Evolutionary conservation across 2,797 vertebrate species (phyloP), one percentile per base, ranked within the genome.

Genomic region (Pteronotus mesoamericanus): DNA sequence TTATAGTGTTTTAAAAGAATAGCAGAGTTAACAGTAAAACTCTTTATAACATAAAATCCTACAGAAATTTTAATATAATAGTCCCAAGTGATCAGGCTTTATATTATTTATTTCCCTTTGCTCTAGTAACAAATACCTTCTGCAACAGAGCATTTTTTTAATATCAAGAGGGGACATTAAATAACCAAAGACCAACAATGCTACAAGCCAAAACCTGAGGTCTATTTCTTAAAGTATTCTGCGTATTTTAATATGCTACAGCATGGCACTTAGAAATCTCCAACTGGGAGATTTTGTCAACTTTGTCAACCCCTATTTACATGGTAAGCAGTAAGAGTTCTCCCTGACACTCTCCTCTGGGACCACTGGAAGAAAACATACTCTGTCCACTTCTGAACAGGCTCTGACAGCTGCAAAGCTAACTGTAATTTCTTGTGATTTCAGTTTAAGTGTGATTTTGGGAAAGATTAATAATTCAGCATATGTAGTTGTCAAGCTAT

Each of bases 381-480:
- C 64, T 46, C 21, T 64, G 19, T 59, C 1, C 14, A 89, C 4
- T n/a, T 86, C 24, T 44, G 37, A 19, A 48, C 1, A 78, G 68
- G 34, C 1, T 94, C 88, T 46, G 4, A 94, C 8, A 61, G 12
- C 59, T 90, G 53, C 39, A 39, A 88, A 91, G 91, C 37, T 57
- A 59, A 68, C 9, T 57, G 34, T 44, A 10, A 59, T 69, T 94
- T 89, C 64, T 91, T 82, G 75, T 78, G 71, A 46, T n/a, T 91
- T 72, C 18, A 89, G 42, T 46, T 82, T 46, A 83, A 89, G 24
- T 39, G 16, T 79, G 74, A 26, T 72, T 89, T 93, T 78, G 51
- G 37, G 75, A 86, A 94, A 92, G 51, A 89, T 80, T 48, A 86
- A 42, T 90, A 96, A n/a, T n/a, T n/a, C 46, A 86, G 59, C 48